Evolutionary conservation across 2,113 vertebrate genomes (phyloP).

Genomic region (Propithecus coquereli): DNA sequence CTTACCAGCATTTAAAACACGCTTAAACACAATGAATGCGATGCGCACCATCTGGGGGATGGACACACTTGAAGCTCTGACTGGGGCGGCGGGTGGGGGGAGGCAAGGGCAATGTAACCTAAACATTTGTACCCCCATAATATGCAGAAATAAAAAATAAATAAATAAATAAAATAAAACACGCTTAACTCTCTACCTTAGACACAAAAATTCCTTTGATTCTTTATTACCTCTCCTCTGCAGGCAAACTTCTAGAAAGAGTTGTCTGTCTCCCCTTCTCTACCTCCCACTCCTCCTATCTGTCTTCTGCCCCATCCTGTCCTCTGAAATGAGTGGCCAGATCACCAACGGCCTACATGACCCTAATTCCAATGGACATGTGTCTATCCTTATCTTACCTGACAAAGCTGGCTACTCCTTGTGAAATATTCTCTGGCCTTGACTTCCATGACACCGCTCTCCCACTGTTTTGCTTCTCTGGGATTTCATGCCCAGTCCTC

Average conservation of each 20-base stretch:
- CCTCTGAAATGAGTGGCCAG: not conserved
- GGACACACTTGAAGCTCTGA: no score
- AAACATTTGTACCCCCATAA: no score
- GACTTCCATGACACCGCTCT: not conserved
- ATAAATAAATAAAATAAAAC: not conserved
- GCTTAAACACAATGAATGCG: not conserved
- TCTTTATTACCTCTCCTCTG: not conserved
- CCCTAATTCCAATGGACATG: not conserved
- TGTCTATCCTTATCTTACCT: not conserved
- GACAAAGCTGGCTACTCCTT: not conserved
- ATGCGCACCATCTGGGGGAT: no score
- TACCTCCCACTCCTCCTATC: not conserved
- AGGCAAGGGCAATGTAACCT: no score
- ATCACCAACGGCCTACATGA: not conserved
- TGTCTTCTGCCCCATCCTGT: not conserved
- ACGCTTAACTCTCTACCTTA: not conserved
- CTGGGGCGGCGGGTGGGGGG: no score
- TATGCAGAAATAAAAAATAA: no score
- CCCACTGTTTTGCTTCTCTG: not conserved
- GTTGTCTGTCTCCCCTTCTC: not conserved
- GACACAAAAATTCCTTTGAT: conserved; percentile 32
- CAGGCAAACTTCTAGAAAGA: conserved; percentile 17
- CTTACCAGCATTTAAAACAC: not conserved
- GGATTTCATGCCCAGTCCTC: not conserved
- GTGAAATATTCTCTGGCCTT: not conserved